Conservation (phyloP, 1,140 invertebrate species). For the Heliothis subflexa region DNA sequence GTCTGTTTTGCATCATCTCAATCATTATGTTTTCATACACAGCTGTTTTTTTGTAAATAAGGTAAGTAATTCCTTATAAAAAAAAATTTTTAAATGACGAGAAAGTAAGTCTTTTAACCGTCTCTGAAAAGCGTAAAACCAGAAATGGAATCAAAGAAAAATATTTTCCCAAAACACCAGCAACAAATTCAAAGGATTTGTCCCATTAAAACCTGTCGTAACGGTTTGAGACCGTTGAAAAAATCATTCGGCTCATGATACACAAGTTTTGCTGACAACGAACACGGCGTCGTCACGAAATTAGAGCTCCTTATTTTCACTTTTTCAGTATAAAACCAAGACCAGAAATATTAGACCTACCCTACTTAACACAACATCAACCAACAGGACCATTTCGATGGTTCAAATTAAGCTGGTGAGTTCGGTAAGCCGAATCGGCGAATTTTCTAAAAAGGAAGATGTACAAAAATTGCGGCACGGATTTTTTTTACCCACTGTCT, state of each 20-base stretch:
- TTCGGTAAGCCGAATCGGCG: conserved; percentile 61
- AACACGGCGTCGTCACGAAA: conserved; percentile 65
- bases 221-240: conserved; percentile 44
- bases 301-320: conserved; percentile 78
- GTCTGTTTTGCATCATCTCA: too few species aligned
- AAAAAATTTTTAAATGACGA: too few species aligned
- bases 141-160: background rate
- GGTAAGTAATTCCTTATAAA: too few species aligned
- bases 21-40: too few species aligned
- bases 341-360: conserved; percentile 56
- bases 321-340: conserved; percentile 66
- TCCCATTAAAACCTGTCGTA: conserved; percentile 36
- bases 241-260: conserved; percentile 58
- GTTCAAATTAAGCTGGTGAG: conserved; percentile 60
- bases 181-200: conserved; percentile 34
- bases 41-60: too few species aligned
- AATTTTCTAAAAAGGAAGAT: conserved; percentile 63
- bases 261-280: conserved; percentile 66
- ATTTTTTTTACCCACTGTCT: conserved; percentile 66
- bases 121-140: background rate
- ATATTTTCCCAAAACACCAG: conserved; percentile 9
- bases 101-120: too few species aligned
- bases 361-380: conserved; percentile 38
- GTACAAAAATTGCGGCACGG: conserved; percentile 70
- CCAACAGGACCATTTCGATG: conserved; percentile 14